Base-by-base conservation (phyloP, 2,797 vertebrate genomes). In the Phoeniculus purpureus region DNA sequence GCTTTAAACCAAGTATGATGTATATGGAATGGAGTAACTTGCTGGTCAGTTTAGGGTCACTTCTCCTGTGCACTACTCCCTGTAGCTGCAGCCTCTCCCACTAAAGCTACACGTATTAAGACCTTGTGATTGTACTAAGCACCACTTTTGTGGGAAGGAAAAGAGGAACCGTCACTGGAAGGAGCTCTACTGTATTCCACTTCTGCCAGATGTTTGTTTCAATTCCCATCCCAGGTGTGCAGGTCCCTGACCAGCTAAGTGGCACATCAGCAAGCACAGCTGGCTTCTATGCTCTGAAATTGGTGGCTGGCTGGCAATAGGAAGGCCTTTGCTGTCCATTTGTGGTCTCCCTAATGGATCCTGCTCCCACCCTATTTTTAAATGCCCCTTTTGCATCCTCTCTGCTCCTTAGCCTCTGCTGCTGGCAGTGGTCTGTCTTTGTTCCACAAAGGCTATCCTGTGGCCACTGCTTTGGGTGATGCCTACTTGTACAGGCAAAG, bases 401-500 rank as follows among this genome's bases (percentile, higher is more conserved):
- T 60, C 60, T 45, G n/a, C 72, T 89, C 43, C 34, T 27, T 32
- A 45, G 25, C 15, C 50, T 54, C 60, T 7, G 25, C 23, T 34
- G 64, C 16, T 19, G 21, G 15, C 17, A 26, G 14, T 32, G 52
- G 15, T 70, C 40, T 16, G 1, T 1, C 12, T 73, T 29, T 37
- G 43, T 43, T 3, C 0, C 31, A 56, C 18, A 31, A 34, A 52
- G 18, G 23, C 60, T 40, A 25, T 21, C 45, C 11, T 17, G 29
- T 25, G 51, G 55, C 43, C 1, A 0, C 65, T 72, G 23, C 59
- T 9, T 0, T 34, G 17, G 9, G 0, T 0, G 7, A 4, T 13
- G 22, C 40, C 15, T 58, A 2, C 23, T 31, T 3, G 0, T 25
- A 22, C 0, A 0, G 66, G 31, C 25, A 40, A 60, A 51, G 29